Base-by-base conservation (phyloP, 2,113 vertebrate species). In the Scomber scombrus region DNA sequence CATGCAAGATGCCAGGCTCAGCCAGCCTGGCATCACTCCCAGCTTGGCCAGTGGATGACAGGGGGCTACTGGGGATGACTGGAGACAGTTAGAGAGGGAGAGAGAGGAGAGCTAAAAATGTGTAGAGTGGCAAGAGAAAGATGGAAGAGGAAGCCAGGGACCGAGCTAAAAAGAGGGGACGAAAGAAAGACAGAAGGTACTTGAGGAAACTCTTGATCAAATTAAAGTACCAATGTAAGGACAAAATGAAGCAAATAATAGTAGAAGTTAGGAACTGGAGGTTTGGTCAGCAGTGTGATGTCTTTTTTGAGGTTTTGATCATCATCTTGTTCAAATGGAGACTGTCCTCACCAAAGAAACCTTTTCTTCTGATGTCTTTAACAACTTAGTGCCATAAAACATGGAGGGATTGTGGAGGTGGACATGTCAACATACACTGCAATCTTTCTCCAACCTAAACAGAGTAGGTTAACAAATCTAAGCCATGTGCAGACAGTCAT, bases 31-130 rank as follows among this genome's bases (percentile, higher is more conserved):
- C 88, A 49, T 52, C 40, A 15, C 78, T 92, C 88, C 91, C 84
- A 75, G 84, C 88, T 85, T 84, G 87, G 89, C 85, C 90, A 82
- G 18, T 76, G 72, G 81, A 90, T 91, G 88, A 89, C 80, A 88
- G 81, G 86, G 73, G 64, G 71, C 46, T 80, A 82, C 69, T 49
- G 66, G 82, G 67, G 71, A 86, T 69, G 84, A 87, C 57, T 73
- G 45, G 63, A 86, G 75, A 84, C 56, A 78, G 66, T 82, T 15
- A 80, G 29, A 62, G 56, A 21, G 18, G 34, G n/a, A n/a, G 76
- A 67, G 12, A 2, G 14, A 66, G 65, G 45, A 79, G 43, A 71
- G 55, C 68, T 54, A 43, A 79, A 72, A 80, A 76, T 66, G 55
- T n/a, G 2, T 67, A 52, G 60, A 78, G 67, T 60, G 61, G 55